Conservation (phyloP, 2,888 invertebrate species). For the Rhamnusium bicolor region DNA sequence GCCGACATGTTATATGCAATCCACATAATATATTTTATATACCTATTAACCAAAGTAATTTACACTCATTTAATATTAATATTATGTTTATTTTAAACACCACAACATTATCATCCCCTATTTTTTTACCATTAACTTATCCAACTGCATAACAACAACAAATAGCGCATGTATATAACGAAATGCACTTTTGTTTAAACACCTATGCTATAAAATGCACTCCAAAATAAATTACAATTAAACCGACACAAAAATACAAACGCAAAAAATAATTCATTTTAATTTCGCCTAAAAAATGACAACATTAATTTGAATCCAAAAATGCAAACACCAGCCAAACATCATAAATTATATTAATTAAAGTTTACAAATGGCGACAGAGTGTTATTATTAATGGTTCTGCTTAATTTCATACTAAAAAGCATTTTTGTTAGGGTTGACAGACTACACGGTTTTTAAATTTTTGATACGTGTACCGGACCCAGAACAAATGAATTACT, state of each 20-base stretch:
- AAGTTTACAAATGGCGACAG: constrained; percentile 58
- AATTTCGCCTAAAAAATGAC: constrained; percentile 64
- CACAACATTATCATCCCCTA: constrained; percentile 2
- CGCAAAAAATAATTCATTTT: constrained; percentile 64
- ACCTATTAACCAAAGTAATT: constrained; percentile 1
- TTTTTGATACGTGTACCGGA: constrained; percentile 57
- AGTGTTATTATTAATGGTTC: constrained; percentile 65
- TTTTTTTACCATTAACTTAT: constrained; percentile 7
- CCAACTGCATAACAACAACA: not conserved
- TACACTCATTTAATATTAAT: constrained; percentile 15
- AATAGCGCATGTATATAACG: constrained; percentile 17
- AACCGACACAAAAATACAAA: constrained; percentile 13
- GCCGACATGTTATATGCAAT: not conserved
- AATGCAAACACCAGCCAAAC: constrained; percentile 48
- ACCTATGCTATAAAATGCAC: constrained; percentile 19
- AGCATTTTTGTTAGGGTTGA: constrained; percentile 69
- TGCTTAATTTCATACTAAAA: constrained; percentile 68
- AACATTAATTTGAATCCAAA: constrained; percentile 58
- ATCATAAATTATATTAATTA: constrained; percentile 60
- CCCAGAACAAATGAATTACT: constrained; percentile 47
- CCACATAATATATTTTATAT: not conserved
- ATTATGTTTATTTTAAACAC: not conserved
- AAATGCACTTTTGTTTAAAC: constrained; percentile 29
- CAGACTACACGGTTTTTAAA: constrained; percentile 63
- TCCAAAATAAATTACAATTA: constrained; percentile 22